Evolutionary conservation across 2,888 invertebrate genomes (phyloP), one percentile per base, ranked within the genome.

Genomic region (Drosophila fungiperda): DNA sequence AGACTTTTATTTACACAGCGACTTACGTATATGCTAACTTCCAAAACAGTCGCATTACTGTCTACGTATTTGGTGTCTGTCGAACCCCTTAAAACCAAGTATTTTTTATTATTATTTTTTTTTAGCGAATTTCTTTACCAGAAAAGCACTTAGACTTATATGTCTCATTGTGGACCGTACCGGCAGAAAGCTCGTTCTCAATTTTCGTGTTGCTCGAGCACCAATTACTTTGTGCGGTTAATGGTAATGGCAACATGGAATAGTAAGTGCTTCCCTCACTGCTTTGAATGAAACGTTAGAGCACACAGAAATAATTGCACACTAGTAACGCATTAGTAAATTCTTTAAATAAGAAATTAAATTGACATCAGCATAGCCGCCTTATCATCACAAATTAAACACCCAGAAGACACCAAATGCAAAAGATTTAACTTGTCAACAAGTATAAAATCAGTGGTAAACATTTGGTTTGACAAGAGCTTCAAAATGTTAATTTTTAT

Each of bases 181-280:
- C 29, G 48, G n/a, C 26, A 38, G 20, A 68, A 32, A 63, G 36
- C 33, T 68, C n/a, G 54, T 49, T 55, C 54, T 60, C 35, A 53
- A 69, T 72, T 62, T 69, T 65, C 67, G 66, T 67, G 52, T 69
- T 72, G 66, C 67, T 70, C 72, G 67, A 61, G 74, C 54, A 76
- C 78, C 80, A 85, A 90, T 85, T 86, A 90, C 85, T 89, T 86
- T 88, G 86, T 65, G 71, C 58, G 71, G 85, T 57, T 68, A 72
- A 69, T 45, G 64, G 60, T 54, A 61, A 53, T 58, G 67, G 57
- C 49, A 62, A 53, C 60, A 57, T 61, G 61, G 55, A 55, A 71
- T 79, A 58, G 88, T 83, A 88, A 85, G 86, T 85, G 88, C 78
- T 85, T 82, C 77, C 76, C 78, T 60, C 64, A 60, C 26, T 26